These are phyloP conservation scores for Plebejus melissa DNA, from an alignment of 2,888 invertebrate species.

Conservation along the genomic window DNA sequence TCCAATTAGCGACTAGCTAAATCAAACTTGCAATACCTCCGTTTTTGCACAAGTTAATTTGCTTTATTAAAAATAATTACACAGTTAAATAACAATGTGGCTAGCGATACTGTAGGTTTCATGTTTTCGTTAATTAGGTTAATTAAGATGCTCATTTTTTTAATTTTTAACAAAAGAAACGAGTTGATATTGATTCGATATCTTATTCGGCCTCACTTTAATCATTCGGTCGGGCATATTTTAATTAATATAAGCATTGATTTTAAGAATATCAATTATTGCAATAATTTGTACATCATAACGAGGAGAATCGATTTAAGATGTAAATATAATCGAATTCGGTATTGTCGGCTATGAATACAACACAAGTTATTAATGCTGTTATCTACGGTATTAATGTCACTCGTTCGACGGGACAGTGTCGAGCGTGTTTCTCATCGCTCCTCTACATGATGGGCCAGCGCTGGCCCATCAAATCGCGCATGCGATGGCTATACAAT, in stretches of 20 bases:
- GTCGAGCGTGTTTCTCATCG: slow-evolving; percentile 26
- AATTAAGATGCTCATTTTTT: not conserved
- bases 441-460: too few relatives aligned
- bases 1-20: slow-evolving; percentile 57
- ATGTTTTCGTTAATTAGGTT: slow-evolving; percentile 9
- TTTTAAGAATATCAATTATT: not conserved
- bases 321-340: not conserved
- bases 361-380: not conserved
- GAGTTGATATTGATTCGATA: not conserved
- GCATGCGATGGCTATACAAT: too few relatives aligned
- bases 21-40: slow-evolving; percentile 34
- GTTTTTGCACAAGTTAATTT: slow-evolving; percentile 24
- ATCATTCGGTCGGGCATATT: not conserved
- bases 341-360: not conserved
- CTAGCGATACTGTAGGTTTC: not conserved
- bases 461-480: too few relatives aligned
- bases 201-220: not conserved
- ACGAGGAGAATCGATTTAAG: not conserved
- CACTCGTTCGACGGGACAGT: not conserved
- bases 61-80: slow-evolving; percentile 20
- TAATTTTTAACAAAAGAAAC: not conserved
- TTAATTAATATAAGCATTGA: not conserved
- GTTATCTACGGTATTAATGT: not conserved
- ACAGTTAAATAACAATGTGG: slow-evolving; percentile 6
- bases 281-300: not conserved